Evolutionary conservation across 2,113 vertebrate species (phyloP).

Genomic region (Antigone vipio): DNA sequence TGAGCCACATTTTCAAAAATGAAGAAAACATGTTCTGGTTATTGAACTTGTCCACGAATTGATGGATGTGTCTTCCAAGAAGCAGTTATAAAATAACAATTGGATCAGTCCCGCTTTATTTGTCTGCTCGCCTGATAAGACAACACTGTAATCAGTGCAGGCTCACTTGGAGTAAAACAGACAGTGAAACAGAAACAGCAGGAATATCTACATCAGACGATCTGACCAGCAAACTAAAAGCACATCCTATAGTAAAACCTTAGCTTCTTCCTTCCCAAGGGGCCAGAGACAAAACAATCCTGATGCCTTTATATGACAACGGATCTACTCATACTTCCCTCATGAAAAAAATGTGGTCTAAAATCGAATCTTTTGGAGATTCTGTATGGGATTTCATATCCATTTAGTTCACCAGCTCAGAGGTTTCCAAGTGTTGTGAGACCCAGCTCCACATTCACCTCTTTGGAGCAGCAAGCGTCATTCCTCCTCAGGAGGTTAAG

Average conservation of each 20-base stretch:
- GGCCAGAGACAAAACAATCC: neutral
- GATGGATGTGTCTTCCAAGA: neutral
- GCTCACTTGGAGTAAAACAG: neutral
- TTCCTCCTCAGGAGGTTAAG: neutral
- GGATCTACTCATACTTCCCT: neutral
- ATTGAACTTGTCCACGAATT: neutral
- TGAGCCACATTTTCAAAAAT: neutral
- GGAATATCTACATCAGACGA: neutral
- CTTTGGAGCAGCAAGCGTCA: neutral
- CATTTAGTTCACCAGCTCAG: neutral
- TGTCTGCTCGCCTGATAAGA: neutral
- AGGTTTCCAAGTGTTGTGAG: neutral
- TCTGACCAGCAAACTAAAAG: neutral
- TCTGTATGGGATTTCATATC: neutral
- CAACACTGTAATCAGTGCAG: neutral
- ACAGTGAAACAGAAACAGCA: neutral
- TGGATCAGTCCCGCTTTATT: neutral
- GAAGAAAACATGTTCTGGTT: neutral
- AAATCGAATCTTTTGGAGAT: neutral
- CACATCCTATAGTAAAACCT: neutral
- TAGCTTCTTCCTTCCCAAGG: rapidly evolving
- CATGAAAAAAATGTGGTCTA: neutral
- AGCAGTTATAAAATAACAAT: neutral
- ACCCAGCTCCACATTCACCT: neutral
- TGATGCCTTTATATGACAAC: neutral